phyloP scores from a whole-genome alignment of 2,888 invertebrate species.

The Tricholauxania praeusta region DNA sequence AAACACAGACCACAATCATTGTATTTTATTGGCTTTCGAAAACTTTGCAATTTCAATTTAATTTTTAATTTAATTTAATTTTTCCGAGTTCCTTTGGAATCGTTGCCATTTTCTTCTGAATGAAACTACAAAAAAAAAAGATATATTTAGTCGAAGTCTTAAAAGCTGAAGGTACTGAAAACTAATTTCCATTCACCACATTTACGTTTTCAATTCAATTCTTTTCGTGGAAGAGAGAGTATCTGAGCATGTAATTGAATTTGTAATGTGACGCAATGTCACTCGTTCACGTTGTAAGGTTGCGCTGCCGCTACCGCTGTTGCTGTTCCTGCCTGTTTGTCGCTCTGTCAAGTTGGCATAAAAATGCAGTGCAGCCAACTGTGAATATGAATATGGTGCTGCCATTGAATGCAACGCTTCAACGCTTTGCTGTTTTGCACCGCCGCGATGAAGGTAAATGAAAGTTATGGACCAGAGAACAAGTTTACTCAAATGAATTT shows the following conservation, averaged over 20 bases:
- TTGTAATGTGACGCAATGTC: slow-evolving; percentile 61
- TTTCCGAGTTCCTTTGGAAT: too few relatives aligned
- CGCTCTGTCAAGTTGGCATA: slow-evolving; percentile 40
- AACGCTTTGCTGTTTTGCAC: neutral
- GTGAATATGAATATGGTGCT: slow-evolving; percentile 39
- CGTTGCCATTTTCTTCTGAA: too few relatives aligned
- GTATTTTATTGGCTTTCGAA: too few relatives aligned
- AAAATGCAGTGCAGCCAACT: slow-evolving; percentile 44
- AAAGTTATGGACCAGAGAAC: slow-evolving; percentile 4
- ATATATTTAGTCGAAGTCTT: too few relatives aligned
- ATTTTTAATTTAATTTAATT: too few relatives aligned
- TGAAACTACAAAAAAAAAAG: too few relatives aligned
- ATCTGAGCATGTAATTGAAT: slow-evolving; percentile 65
- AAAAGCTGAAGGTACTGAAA: too few relatives aligned
- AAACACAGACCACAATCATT: too few relatives aligned
- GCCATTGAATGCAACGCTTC: slow-evolving; percentile 30
- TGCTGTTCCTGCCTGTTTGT: slow-evolving; percentile 13
- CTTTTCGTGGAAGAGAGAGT: slow-evolving; percentile 54
- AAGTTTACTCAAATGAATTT: neutral
- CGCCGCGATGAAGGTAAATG: neutral
- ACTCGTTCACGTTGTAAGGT: slow-evolving; percentile 51
- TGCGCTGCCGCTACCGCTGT: neutral
- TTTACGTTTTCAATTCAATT: slow-evolving; percentile 34
- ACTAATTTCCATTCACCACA: slow-evolving; percentile 3
- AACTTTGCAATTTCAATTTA: too few relatives aligned